Conservation (phyloP, 2,113 vertebrate species). For the Gambusia holbrooki region DNA sequence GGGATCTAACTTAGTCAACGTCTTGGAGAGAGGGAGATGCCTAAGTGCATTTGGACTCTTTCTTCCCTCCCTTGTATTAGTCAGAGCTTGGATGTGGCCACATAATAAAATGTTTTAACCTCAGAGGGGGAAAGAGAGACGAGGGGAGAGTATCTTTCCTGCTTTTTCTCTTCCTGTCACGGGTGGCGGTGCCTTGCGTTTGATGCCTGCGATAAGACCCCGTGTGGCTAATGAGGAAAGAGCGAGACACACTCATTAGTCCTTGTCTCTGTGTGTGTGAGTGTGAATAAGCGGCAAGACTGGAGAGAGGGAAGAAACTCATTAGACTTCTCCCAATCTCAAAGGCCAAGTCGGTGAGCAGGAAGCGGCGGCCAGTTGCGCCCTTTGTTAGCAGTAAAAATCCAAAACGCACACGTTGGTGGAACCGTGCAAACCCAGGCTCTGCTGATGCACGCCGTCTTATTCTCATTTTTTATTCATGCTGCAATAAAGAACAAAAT, state of each 20-base stretch:
- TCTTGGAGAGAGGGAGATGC: constrained; percentile 25
- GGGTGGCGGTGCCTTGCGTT: constrained; percentile 65
- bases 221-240: constrained; percentile 79
- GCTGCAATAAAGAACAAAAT: not conserved
- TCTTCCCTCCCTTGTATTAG: constrained; percentile 16
- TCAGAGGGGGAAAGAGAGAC: constrained; percentile 15
- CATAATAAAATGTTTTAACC: constrained; percentile 68
- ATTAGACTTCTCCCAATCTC: constrained; percentile 73
- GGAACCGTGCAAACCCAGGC: not conserved
- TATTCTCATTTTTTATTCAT: not conserved
- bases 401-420: constrained; percentile 20
- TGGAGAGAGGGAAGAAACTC: constrained; percentile 53
- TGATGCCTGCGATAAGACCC: constrained; percentile 77
- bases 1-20: constrained; percentile 50
- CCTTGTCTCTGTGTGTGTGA: constrained; percentile 39
- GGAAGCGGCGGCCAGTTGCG: constrained; percentile 49
- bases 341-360: constrained; percentile 73
- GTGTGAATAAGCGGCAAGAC: constrained; percentile 40
- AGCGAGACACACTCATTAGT: constrained; percentile 76
- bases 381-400: constrained; percentile 40
- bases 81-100: constrained; percentile 41
- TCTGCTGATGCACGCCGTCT: not conserved
- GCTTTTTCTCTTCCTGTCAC: constrained; percentile 59
- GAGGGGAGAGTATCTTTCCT: constrained; percentile 35
- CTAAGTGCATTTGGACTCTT: constrained; percentile 7